Evolutionary conservation across 1,140 invertebrate species (phyloP), one percentile per base, ranked within the genome.

Genomic region (Diorhabda sublineata): DNA sequence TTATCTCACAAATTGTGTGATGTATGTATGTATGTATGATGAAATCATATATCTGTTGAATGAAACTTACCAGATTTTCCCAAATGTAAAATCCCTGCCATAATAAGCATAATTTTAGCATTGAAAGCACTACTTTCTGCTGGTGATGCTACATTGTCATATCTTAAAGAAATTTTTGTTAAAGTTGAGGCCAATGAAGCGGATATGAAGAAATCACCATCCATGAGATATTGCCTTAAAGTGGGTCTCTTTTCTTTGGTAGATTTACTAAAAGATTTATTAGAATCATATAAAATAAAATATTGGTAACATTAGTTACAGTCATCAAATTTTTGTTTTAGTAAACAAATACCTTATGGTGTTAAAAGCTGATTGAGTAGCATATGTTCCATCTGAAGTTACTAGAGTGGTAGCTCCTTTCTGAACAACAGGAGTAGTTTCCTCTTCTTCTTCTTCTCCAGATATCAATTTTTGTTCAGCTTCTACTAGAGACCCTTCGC

Each of bases 371-470:
- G 95, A 98, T 82, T 99, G 98, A 3, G 96, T 94, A 45, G 97
- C 98, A 81, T 99, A 99, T 3, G 98, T 98, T 58, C 98, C 98
- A 86, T 99, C 98, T 43, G 95, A 96, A 52, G 96, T 98, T n/a
- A 98, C 94, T 45, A 94, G 81, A 2, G 86, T 83, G 5, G 86
- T 82, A 56, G 77, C 72, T 42, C 76, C 45, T 69, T 81, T 79
- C 41, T 68, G 68, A n/a, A 69, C 67, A 5, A 61, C 71, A 59
- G 66, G 72, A 61, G 80, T 79, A 45, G 72, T 79, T 64, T 67
- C 75, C 61, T 78, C 73, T 74, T 86, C 85, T 71, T 86, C 85
- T 71, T 86, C 86, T n/a, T 90, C 89, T 2, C 90, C 89, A 26
- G 87, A 81, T 67, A 88, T 84, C 77, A 88, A 84, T 70, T 88